phyloP scores from a whole-genome alignment of 2,797 vertebrate species.

The Stomatorhinus walkeri region DNA sequence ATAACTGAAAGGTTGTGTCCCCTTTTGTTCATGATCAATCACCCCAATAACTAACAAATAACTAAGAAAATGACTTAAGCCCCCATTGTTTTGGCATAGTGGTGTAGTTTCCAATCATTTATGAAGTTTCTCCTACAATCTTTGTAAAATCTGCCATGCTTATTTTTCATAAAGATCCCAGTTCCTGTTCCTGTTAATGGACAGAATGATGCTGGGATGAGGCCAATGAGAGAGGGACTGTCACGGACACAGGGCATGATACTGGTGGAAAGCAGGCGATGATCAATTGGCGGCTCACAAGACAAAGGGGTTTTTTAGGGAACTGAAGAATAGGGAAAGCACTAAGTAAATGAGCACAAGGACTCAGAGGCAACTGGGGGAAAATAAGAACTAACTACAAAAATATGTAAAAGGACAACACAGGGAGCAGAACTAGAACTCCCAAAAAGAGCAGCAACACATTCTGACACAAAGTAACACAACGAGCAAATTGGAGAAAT shows the following conservation, averaged over 20 bases:
- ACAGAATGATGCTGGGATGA: not conserved
- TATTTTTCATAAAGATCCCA: not conserved
- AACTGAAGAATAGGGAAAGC: not conserved
- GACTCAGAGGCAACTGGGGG: too few species aligned
- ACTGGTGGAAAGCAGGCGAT: too few species aligned
- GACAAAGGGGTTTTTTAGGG: not conserved
- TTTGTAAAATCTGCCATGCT: not conserved
- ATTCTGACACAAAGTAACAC: too few species aligned
- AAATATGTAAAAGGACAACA: too few species aligned
- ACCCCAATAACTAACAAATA: not conserved
- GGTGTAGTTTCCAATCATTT: not conserved
- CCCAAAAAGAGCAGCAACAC: too few species aligned
- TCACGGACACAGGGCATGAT: too few species aligned
- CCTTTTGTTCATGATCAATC: not conserved
- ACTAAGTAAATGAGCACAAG: not conserved
- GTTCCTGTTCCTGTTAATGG: not conserved
- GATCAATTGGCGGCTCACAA: too few species aligned
- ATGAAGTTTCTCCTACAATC: not conserved
- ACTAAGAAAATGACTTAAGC: not conserved
- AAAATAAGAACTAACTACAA: not conserved
- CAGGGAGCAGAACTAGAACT: too few species aligned
- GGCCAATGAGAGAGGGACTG: not conserved
- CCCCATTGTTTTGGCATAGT: not conserved
- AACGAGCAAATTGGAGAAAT: not conserved
- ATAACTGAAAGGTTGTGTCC: not conserved